Evolutionary conservation across 2,888 invertebrate species (phyloP).

Genomic region (Ligdia adustata): DNA sequence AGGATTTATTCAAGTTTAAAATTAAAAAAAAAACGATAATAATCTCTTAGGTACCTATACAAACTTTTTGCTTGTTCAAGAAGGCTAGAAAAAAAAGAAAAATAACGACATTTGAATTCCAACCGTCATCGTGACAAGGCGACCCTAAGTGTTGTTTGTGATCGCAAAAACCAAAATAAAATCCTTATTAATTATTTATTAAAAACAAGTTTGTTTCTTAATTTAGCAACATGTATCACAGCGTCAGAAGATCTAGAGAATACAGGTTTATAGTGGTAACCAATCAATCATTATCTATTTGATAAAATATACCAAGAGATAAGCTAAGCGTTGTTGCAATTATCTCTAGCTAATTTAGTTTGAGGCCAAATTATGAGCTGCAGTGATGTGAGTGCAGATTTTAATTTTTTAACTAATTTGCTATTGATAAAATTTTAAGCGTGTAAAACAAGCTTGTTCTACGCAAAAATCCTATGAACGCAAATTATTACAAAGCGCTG

Average conservation of each 20-base stretch:
- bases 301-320: conserved; percentile 20
- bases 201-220: conserved; percentile 8
- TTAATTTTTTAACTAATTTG: conserved; percentile 8
- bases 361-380: conserved; percentile 28
- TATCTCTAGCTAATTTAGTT: conserved; percentile 16
- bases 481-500: not conserved
- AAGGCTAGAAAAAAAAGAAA: not conserved
- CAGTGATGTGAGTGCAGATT: conserved; percentile 28
- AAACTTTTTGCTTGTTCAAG: not conserved
- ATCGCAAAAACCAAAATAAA: conserved; percentile 5
- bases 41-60: too few species aligned
- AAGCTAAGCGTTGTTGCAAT: conserved; percentile 25
- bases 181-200: not conserved
- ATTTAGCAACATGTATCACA: conserved; percentile 49
- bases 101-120: conserved; percentile 2
- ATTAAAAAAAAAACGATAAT: too few species aligned
- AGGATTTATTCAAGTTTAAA: too few species aligned
- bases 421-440: not conserved
- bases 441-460: not conserved
- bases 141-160: conserved; percentile 1
- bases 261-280: conserved; percentile 71
- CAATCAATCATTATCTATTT: conserved; percentile 36
- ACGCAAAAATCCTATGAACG: not conserved
- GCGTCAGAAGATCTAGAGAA: conserved; percentile 61
- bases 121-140: conserved; percentile 7